These are phyloP conservation scores for Hydractinia symbiolongicarpus DNA, from an alignment of 30 jellyfish, hydroid and myxozoan genomes.

Conservation along the genomic window DNA sequence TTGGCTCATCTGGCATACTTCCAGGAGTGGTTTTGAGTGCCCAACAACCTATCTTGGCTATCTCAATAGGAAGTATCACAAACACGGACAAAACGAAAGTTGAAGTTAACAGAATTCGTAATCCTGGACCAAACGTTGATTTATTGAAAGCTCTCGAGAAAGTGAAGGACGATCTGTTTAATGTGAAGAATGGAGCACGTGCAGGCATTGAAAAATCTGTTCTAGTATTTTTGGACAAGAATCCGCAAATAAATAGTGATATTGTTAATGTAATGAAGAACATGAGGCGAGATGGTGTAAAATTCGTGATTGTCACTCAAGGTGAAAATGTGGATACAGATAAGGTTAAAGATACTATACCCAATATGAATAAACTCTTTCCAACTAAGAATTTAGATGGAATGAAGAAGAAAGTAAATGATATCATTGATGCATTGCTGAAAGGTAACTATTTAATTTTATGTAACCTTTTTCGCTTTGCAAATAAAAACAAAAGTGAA, in stretches of 20 bases:
- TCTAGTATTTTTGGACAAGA: constrained; percentile 37
- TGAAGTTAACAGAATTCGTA: neutral
- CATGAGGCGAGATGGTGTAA: constrained; percentile 52
- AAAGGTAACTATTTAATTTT: too few species aligned
- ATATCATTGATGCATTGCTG: too few species aligned
- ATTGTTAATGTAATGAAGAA: constrained; percentile 56
- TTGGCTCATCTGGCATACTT: constrained; percentile 38
- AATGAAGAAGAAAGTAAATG: too few species aligned
- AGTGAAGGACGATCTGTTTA: constrained; percentile 23
- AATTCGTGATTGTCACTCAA: constrained; percentile 51
- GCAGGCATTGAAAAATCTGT: constrained; percentile 40
- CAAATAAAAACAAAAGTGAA: too few species aligned
- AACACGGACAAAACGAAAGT: neutral
- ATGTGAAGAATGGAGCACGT: constrained; percentile 48
- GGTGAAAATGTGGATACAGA: constrained; percentile 45
- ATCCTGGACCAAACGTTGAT: neutral
- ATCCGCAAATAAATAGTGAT: constrained; percentile 21
- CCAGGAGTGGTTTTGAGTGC: constrained; percentile 36
- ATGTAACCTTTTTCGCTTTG: too few species aligned
- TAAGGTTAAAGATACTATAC: neutral
- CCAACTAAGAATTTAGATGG: too few species aligned
- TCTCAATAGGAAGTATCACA: neutral
- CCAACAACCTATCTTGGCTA: neutral
- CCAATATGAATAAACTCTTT: too few species aligned
- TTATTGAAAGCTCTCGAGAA: neutral